phyloP scores from a whole-genome alignment of 35 echinoderm and acorn worm species.

The Ptychodera flava region DNA sequence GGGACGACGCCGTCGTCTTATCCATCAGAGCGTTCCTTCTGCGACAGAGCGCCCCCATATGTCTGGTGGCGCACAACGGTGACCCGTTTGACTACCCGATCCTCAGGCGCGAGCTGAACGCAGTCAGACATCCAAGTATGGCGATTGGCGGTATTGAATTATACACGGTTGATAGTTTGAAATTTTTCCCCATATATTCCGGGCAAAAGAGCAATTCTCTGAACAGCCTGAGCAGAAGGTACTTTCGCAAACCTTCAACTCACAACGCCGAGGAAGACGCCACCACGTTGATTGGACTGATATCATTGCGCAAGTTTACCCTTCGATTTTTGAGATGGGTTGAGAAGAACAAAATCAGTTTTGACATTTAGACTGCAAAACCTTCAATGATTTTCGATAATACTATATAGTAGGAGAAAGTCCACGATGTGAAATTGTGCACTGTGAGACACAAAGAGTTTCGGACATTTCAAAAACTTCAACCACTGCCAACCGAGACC shows the following conservation, averaged over 20 bases:
- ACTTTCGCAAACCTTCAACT: neutral
- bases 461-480: neutral
- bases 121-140: neutral
- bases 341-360: too few relatives aligned
- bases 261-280: neutral
- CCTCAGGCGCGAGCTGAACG: neutral
- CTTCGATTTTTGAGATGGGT: neutral
- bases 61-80: neutral
- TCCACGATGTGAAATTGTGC: neutral
- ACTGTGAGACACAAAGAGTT: neutral
- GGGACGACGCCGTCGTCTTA: neutral
- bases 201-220: neutral
- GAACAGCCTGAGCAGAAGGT: neutral
- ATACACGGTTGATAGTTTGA: neutral
- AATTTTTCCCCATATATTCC: neutral
- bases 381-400: too few relatives aligned
- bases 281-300: neutral
- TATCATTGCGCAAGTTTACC: neutral
- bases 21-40: neutral
- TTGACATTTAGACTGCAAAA: too few relatives aligned
- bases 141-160: neutral
- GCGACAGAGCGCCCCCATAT: neutral
- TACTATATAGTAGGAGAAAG: neutral
- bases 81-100: neutral
- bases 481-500: neutral